phyloP scores from a whole-genome alignment of 1,140 invertebrate genomes.

The Chlorops oryzae region DNA sequence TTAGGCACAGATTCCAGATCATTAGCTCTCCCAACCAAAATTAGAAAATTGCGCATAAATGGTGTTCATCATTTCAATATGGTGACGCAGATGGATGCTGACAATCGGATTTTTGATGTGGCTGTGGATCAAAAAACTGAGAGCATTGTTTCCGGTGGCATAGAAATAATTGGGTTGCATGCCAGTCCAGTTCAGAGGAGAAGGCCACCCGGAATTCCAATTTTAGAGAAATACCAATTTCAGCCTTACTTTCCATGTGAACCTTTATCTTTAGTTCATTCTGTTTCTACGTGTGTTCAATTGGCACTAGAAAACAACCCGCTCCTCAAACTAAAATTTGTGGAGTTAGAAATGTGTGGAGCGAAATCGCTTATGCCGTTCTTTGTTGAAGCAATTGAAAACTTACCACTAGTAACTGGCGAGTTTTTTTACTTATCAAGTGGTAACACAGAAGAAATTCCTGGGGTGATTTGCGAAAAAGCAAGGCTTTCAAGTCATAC shows the following conservation, averaged over 20 bases:
- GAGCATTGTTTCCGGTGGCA: slow-evolving; percentile 64
- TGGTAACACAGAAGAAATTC: slow-evolving; percentile 49
- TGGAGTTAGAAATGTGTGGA: slow-evolving; percentile 51
- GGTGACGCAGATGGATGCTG: slow-evolving; percentile 36
- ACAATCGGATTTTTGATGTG: slow-evolving; percentile 45
- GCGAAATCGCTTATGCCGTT: slow-evolving; percentile 50
- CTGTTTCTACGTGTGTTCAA: slow-evolving; percentile 52
- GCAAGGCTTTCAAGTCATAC: slow-evolving; percentile 55
- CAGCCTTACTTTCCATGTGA: slow-evolving; percentile 57
- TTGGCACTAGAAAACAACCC: slow-evolving; percentile 71
- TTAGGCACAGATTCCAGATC: slow-evolving; percentile 65
- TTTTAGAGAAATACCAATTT: slow-evolving; percentile 71
- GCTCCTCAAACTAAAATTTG: slow-evolving; percentile 62
- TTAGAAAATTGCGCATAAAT: slow-evolving; percentile 74
- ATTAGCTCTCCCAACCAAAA: slow-evolving; percentile 78
- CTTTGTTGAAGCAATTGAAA: slow-evolving; percentile 54
- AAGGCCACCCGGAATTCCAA: slow-evolving; percentile 57
- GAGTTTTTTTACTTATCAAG: slow-evolving; percentile 49
- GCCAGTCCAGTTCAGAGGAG: slow-evolving; percentile 70
- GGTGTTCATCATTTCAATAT: slow-evolving; percentile 59
- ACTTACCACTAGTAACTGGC: slow-evolving; percentile 54
- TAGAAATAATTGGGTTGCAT: slow-evolving; percentile 76
- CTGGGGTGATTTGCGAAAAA: slow-evolving; percentile 55
- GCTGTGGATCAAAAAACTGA: slow-evolving; percentile 30
- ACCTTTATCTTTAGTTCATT: slow-evolving; percentile 40